Percentiles rank a stretch among this genome's conserved stretches.
These are phyloP conservation scores for Drosophila punjabiensis DNA, from an alignment of 1,140 invertebrate genomes.

Conservation along the genomic window DNA sequence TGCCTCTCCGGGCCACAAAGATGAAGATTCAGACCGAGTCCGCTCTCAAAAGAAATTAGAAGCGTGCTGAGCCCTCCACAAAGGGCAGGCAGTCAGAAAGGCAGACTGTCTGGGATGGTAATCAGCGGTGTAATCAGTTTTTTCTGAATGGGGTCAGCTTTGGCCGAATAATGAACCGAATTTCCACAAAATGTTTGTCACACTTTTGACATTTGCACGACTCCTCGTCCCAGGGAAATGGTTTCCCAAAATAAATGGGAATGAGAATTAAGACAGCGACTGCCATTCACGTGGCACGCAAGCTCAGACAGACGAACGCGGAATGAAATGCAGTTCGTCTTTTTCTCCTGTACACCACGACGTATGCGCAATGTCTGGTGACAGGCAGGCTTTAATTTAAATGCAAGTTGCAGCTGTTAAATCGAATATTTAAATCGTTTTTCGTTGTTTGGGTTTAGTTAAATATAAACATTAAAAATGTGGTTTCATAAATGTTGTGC, in stretches of 20 bases:
- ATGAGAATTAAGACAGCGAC: constrained; percentile 44
- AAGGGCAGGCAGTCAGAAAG: constrained; percentile 13
- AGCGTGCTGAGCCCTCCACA: constrained; percentile 41
- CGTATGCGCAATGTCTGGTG: constrained; percentile 56
- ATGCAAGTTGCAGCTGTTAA: constrained; percentile 9
- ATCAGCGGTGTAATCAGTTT: constrained; percentile 46
- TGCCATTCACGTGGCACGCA: constrained; percentile 61
- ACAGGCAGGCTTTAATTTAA: constrained; percentile 4
- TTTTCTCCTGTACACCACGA: constrained; percentile 41
- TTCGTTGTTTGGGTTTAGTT: too few species aligned
- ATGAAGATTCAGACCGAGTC: constrained; percentile 29
- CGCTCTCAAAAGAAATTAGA: constrained; percentile 39
- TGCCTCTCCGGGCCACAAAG: constrained; percentile 28
- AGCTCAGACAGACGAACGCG: constrained; percentile 34
- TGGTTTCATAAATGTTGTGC: neutral
- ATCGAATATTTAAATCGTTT: neutral
- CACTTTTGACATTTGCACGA: constrained; percentile 76
- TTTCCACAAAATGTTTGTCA: constrained; percentile 60
- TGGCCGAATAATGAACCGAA: constrained; percentile 44
- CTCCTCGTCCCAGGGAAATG: constrained; percentile 20
- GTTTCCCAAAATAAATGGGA: constrained; percentile 29
- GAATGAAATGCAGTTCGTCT: constrained; percentile 55
- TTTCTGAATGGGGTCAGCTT: constrained; percentile 39
- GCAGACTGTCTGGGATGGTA: constrained; percentile 18
- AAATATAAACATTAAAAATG: neutral